Conservation (phyloP, 2,113 vertebrate genomes). For the Muntiacus reevesi region DNA sequence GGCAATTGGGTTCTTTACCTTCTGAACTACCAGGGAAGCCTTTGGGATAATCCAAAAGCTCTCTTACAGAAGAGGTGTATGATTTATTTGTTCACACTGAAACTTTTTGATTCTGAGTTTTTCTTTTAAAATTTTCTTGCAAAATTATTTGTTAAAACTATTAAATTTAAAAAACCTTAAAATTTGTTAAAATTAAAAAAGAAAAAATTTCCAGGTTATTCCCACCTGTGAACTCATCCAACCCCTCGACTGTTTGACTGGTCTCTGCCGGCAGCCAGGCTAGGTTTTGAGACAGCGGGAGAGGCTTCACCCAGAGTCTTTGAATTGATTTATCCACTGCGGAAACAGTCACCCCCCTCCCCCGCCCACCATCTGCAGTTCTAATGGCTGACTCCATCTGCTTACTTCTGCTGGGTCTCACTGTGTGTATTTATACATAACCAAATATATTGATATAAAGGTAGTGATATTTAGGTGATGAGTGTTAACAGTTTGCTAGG, state of each 20-base stretch:
- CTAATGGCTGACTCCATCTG: neutral
- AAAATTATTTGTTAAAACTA: neutral
- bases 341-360: neutral
- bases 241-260: rapidly evolving
- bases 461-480: neutral
- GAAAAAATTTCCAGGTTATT: neutral
- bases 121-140: neutral
- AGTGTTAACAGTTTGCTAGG: neutral
- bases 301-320: neutral
- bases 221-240: neutral
- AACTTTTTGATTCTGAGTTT: neutral
- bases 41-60: neutral
- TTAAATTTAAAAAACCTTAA: neutral
- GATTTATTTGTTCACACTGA: neutral
- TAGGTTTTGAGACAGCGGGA: neutral
- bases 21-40: neutral
- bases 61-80: neutral
- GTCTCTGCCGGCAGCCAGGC: neutral
- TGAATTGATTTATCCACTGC: neutral
- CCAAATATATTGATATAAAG: neutral
- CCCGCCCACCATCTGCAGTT: neutral
- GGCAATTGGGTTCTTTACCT: neutral
- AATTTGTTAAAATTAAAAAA: neutral
- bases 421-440: neutral
- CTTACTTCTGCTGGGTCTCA: neutral